phyloP scores from a whole-genome alignment of 2,888 invertebrate genomes.

The Tinea trinotella region DNA sequence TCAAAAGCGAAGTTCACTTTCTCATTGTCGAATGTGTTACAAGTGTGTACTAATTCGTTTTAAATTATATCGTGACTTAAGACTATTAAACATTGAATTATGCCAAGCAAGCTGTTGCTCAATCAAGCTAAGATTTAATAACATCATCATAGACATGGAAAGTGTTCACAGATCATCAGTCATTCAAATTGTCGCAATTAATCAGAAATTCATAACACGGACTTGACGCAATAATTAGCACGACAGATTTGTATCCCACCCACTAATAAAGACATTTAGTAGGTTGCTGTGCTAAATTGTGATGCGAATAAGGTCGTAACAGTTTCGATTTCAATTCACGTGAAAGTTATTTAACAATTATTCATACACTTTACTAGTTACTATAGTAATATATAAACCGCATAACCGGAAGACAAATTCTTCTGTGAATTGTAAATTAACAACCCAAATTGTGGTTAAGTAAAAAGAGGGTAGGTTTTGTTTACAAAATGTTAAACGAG shows the following conservation, averaged over 20 bases:
- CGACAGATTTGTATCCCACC: not conserved
- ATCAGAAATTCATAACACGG: slow-evolving; percentile 1
- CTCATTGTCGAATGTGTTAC: not conserved
- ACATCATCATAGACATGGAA: slow-evolving; percentile 8
- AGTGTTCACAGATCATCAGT: slow-evolving; percentile 11
- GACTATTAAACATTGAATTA: slow-evolving; percentile 1
- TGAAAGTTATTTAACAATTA: too few relatives aligned
- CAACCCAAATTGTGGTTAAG: too few relatives aligned
- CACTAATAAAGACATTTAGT: not conserved
- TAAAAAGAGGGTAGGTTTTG: too few relatives aligned
- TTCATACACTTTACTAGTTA: too few relatives aligned
- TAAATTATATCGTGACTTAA: slow-evolving; percentile 6
- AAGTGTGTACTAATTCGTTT: not conserved
- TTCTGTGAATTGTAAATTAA: too few relatives aligned
- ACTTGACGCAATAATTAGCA: not conserved
- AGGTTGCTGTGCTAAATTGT: not conserved
- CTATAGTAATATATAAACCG: too few relatives aligned
- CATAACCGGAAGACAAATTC: too few relatives aligned
- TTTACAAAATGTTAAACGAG: too few relatives aligned
- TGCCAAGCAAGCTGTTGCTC: not conserved
- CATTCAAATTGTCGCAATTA: slow-evolving; percentile 9
- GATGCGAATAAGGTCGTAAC: not conserved
- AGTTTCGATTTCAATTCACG: not conserved
- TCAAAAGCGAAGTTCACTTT: not conserved
- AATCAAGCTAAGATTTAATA: slow-evolving; percentile 13